Base-by-base conservation (phyloP, 2,888 invertebrate species). In the Ceriagrion tenellum region DNA sequence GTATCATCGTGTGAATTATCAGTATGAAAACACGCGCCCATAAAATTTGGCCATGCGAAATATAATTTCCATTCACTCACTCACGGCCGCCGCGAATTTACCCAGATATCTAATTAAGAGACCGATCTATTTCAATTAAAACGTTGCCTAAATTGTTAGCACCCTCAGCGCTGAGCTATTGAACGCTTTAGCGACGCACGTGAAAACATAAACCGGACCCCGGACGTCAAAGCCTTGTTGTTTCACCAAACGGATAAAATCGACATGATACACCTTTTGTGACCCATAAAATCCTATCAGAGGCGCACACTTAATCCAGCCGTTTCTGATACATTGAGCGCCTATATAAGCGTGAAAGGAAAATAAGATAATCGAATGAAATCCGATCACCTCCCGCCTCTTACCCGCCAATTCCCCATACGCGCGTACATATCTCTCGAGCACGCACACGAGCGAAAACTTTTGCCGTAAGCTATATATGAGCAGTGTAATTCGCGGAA, bases 401-500 rank as follows among this genome's bases (percentile, higher is more conserved):
- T 13, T 81, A 13, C 81, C 16, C 35, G 0, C 30, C 1, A 35
- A 30, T 81, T n/a, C 35, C 81, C 23, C 69, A 26, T 26, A 69
- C n/a, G n/a, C n/a, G 26, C 10, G 69, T 12, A 69, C n/a, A 69
- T 8, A 69, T 35, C 69, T 81, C 16, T 8, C n/a, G 6, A 0
- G 0, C 69, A 69, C 69, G n/a, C 69, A 8, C 69, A 35, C 81
- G 81, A 30, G 10, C 16, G 12, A 35, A 35, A 16, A 69, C 23
- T 18, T n/a, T 63, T 26, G 59, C 93, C 47, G 69, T 69, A 63
- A n/a, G 69, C 47, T 23, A 18, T 20, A 47, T 89, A 89, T 26
- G 89, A 55, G 69, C 47, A 55, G 47, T 74, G 69, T 55, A 18
- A 93, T 93, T 93, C 63, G 69, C 40, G 74, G 55, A 55, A 55